Evolutionary conservation across 2,888 invertebrate genomes (phyloP).

Genomic region (Oscheius sp.): DNA sequence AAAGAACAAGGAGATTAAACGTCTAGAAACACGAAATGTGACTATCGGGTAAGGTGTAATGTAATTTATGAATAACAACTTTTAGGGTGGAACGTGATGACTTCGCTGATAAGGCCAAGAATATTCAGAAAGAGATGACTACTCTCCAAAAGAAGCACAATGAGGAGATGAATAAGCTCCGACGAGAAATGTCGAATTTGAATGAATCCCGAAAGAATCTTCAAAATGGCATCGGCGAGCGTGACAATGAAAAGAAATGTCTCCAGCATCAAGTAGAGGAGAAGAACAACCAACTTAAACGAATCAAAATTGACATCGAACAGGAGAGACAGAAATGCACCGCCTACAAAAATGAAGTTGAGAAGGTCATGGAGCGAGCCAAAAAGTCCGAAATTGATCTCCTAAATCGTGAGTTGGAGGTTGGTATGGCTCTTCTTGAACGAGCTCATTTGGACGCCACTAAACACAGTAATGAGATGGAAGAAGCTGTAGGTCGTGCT

Average conservation of each 20-base stretch:
- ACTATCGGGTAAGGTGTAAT: constrained; percentile 6
- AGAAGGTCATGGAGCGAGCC: constrained; percentile 54
- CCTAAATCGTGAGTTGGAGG: constrained; percentile 58
- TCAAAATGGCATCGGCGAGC: constrained; percentile 47
- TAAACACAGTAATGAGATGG: constrained; percentile 32
- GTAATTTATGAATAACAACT: not conserved
- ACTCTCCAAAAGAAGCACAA: constrained; percentile 41
- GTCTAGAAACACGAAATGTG: constrained; percentile 52
- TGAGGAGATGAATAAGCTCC: constrained; percentile 39
- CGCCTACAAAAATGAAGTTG: constrained; percentile 21
- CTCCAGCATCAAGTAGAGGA: constrained; percentile 59
- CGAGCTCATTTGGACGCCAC: constrained; percentile 58
- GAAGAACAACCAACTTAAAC: constrained; percentile 38
- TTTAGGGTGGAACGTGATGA: constrained; percentile 50
- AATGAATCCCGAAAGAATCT: constrained; percentile 25
- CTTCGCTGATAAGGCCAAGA: constrained; percentile 43
- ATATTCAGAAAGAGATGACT: constrained; percentile 50
- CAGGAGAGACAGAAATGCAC: constrained; percentile 44
- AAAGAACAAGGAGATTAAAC: constrained; percentile 55
- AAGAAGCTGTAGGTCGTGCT: constrained; percentile 28
- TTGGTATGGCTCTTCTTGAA: constrained; percentile 56
- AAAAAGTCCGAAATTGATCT: constrained; percentile 58
- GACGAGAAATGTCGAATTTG: constrained; percentile 22
- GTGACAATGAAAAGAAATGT: constrained; percentile 49
- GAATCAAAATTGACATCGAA: constrained; percentile 46